phyloP scores from a whole-genome alignment of 1,140 invertebrate species.

The Dufourea novaeangliae region DNA sequence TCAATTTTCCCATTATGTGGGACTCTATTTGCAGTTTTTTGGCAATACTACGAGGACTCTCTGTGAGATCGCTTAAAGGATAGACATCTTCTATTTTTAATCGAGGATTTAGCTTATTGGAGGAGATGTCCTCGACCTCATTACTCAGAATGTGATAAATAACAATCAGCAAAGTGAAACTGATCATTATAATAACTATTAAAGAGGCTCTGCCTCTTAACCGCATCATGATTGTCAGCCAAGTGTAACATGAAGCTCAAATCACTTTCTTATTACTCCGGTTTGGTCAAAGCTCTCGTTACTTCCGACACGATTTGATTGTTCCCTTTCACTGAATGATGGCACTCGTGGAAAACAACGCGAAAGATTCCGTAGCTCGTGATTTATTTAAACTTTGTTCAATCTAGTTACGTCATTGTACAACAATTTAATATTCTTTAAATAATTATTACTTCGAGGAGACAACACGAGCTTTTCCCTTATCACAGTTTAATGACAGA shows the following conservation, averaged over 20 bases:
- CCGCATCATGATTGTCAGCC: conserved; percentile 66
- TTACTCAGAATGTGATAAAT: conserved; percentile 76
- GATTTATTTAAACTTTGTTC: neutral
- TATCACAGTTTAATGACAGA: conserved; percentile 38
- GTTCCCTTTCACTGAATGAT: neutral
- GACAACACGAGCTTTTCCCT: neutral
- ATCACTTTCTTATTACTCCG: conserved; percentile 15
- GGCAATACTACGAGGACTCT: conserved; percentile 54
- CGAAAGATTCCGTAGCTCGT: neutral
- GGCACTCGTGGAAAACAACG: neutral
- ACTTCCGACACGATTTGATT: neutral
- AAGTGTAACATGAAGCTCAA: conserved; percentile 41
- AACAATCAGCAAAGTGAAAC: conserved; percentile 70
- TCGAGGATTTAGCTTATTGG: conserved; percentile 49
- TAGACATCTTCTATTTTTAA: conserved; percentile 65
- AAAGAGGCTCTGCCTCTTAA: conserved; percentile 71
- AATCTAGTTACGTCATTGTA: neutral
- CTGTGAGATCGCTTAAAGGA: conserved; percentile 60
- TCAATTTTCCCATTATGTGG: conserved; percentile 47
- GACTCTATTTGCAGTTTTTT: conserved; percentile 51
- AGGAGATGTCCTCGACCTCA: conserved; percentile 68
- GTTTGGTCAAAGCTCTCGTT: neutral
- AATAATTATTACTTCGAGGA: neutral
- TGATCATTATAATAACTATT: conserved; percentile 70
- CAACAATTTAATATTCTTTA: neutral